Conservation (phyloP, 2,797 vertebrate species). For the Melanotaenia pygmaea region DNA sequence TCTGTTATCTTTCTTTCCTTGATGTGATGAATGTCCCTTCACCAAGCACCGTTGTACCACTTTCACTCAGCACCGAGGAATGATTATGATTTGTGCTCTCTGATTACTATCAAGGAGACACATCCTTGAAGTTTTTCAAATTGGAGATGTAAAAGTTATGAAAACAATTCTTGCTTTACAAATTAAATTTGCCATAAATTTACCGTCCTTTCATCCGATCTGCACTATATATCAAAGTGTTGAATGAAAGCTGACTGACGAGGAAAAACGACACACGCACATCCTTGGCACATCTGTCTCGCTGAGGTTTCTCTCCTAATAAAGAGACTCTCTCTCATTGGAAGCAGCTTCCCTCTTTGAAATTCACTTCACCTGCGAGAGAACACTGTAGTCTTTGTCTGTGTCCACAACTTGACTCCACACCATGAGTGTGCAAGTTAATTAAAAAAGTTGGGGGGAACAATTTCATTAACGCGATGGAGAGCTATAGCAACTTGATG, state of each 20-base stretch:
- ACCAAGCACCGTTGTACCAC: slow-evolving; percentile 35
- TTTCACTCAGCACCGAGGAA: slow-evolving; percentile 35
- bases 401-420: slow-evolving; percentile 76
- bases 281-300: slow-evolving; percentile 65
- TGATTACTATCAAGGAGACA: slow-evolving; percentile 57
- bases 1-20: slow-evolving; percentile 39
- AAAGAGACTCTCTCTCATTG: slow-evolving; percentile 55
- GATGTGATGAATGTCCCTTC: slow-evolving; percentile 55
- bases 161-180: slow-evolving; percentile 43
- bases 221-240: slow-evolving; percentile 42
- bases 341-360: slow-evolving; percentile 68
- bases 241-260: slow-evolving; percentile 47
- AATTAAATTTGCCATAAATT: slow-evolving; percentile 29
- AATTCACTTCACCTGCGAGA: slow-evolving; percentile 75
- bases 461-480: slow-evolving; percentile 77
- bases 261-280: slow-evolving; percentile 50
- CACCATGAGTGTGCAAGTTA: slow-evolving; percentile 74
- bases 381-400: slow-evolving; percentile 68
- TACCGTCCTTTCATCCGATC: neutral
- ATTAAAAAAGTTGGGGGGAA: slow-evolving; percentile 77
- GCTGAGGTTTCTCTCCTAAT: slow-evolving; percentile 58
- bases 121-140: slow-evolving; percentile 34
- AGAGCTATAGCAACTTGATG: slow-evolving; percentile 70
- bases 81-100: slow-evolving; percentile 47
- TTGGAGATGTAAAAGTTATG: slow-evolving; percentile 40